Evolutionary conservation across 2,113 vertebrate genomes (phyloP).

Genomic region (Ophthalmolycus amberensis): DNA sequence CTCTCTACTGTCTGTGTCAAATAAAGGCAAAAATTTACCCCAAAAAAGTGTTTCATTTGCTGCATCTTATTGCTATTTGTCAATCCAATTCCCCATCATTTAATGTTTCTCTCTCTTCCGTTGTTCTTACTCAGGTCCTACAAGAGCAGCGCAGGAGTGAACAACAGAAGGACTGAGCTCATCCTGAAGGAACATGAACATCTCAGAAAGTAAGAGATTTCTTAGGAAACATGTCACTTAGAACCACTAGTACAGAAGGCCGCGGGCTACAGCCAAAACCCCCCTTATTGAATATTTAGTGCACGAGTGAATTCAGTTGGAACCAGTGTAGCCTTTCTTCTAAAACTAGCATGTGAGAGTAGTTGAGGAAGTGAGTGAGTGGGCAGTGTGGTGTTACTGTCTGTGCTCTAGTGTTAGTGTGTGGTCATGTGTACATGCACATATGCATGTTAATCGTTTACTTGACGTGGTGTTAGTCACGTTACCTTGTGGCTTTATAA

Average conservation of each 20-base stretch:
- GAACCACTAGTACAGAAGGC: neutral
- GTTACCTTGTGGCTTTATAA: neutral
- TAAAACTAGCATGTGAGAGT: neutral
- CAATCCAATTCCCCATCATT: neutral
- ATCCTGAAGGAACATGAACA: slow-evolving; percentile 94
- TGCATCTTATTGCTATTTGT: neutral
- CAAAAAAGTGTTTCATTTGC: neutral
- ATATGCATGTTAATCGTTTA: neutral
- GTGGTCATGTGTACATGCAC: neutral
- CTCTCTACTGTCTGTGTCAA: neutral
- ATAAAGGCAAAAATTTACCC: neutral
- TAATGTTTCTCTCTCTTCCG: neutral
- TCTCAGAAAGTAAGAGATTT: slow-evolving; percentile 87
- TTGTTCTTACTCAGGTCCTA: slow-evolving; percentile 83
- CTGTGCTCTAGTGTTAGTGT: neutral
- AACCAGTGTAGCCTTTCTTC: neutral
- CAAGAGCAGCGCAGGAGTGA: slow-evolving; percentile 90
- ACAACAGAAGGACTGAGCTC: slow-evolving; percentile 91
- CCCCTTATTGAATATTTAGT: neutral
- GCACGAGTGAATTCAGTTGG: neutral
- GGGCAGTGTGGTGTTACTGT: neutral
- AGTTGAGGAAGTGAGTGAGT: neutral
- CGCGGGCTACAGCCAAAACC: neutral
- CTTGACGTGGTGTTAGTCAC: neutral
- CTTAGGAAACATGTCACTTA: neutral